Percentiles rank a stretch among this genome's conserved stretches.
phyloP scores from a whole-genome alignment of 2,113 vertebrate species.

The Melanerpes formicivorus region DNA sequence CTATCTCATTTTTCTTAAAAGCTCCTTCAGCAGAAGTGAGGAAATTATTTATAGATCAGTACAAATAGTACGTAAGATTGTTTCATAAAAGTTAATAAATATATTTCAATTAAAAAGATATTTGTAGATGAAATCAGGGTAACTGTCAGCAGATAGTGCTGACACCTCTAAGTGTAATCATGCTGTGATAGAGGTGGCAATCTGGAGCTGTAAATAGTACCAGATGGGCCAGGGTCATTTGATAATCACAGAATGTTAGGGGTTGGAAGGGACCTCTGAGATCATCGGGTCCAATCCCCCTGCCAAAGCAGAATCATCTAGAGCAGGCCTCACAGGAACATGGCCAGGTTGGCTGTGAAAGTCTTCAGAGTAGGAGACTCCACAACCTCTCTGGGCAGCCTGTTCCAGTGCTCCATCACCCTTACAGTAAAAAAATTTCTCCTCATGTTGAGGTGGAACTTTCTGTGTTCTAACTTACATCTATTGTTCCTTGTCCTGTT shows the following conservation, averaged over 20 bases:
- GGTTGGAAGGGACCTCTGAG: no score
- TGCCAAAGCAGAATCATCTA: no score
- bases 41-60: not conserved
- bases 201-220: not conserved
- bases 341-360: no score
- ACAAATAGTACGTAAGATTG: not conserved
- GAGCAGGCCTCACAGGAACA: no score
- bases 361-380: no score
- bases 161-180: not conserved
- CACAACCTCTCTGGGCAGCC: no score
- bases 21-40: not conserved
- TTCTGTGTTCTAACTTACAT: no score
- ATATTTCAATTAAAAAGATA: not conserved
- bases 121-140: not conserved
- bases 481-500: no score
- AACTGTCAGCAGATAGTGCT: not conserved
- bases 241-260: not conserved
- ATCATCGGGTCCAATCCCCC: no score
- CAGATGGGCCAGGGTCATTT: not conserved
- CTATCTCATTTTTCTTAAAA: not conserved
- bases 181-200: not conserved
- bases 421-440: no score
- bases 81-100: not conserved
- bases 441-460: no score
- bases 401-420: no score